Evolutionary conservation across 2,113 vertebrate genomes (phyloP).

Genomic region (Rhipidura dahli): DNA sequence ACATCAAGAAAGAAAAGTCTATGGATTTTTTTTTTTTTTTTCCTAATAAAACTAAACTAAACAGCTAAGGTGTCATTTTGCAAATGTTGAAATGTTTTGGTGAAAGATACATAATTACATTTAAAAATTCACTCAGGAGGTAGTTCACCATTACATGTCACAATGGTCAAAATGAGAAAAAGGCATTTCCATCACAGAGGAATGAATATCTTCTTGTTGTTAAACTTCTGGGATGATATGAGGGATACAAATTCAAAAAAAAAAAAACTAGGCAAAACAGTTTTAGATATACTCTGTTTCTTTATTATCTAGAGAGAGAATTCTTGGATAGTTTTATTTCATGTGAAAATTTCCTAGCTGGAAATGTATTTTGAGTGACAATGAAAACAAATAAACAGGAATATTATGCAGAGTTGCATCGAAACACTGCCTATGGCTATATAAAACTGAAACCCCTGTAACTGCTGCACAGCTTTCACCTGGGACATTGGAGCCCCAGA

Average conservation of each 20-base stretch:
- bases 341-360: not conserved
- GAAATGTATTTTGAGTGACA: not conserved
- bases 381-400: not conserved
- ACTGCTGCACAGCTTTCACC: not conserved
- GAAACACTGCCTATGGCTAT: not conserved
- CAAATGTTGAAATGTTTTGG: not conserved
- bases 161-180: not conserved
- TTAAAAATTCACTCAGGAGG: not conserved
- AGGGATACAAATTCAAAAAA: not conserved
- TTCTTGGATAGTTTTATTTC: not conserved
- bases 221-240: not conserved
- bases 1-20: not conserved
- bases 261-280: not conserved
- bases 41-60: not conserved
- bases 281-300: not conserved
- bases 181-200: not conserved
- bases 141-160: not conserved
- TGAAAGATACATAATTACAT: not conserved
- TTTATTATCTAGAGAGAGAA: not conserved
- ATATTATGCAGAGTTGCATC: not conserved
- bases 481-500: not conserved
- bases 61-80: not conserved
- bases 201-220: not conserved
- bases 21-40: not conserved
- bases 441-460: not conserved